Percentiles rank a stretch among this genome's conserved stretches.
These are phyloP conservation scores for Xestia rhomboidea DNA, from an alignment of 2,888 invertebrate genomes.

Conservation along the genomic window DNA sequence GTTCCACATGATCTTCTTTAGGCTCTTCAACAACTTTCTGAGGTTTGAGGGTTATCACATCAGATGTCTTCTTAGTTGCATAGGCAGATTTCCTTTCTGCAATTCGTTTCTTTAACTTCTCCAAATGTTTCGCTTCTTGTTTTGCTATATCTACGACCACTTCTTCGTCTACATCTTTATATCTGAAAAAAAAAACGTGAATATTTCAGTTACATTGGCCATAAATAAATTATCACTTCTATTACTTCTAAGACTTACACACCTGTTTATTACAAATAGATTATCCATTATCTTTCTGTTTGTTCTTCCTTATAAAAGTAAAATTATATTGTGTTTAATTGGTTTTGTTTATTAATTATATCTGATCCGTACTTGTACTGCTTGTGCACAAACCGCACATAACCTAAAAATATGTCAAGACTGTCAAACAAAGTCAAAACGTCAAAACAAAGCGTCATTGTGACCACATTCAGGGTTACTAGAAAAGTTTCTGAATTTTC, in stretches of 20 bases:
- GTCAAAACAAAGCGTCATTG: constrained; percentile 24
- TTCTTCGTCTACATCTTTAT: constrained; percentile 84
- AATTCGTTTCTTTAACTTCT: constrained; percentile 91
- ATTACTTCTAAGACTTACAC: constrained; percentile 50
- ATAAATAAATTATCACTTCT: background rate
- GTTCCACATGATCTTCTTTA: constrained; percentile 67
- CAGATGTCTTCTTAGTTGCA: constrained; percentile 72
- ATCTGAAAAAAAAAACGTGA: constrained; percentile 75
- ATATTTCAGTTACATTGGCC: background rate
- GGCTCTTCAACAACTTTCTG: constrained; percentile 53
- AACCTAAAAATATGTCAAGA: constrained; percentile 13
- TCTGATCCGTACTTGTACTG: background rate
- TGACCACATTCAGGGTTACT: background rate
- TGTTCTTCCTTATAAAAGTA: background rate
- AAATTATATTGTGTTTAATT: background rate
- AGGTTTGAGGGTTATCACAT: constrained; percentile 71
- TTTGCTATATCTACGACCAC: constrained; percentile 73
- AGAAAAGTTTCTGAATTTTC: background rate
- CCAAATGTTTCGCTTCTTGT: constrained; percentile 90
- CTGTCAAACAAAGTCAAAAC: constrained; percentile 1
- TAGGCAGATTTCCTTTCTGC: constrained; percentile 88
- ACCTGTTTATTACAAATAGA: constrained; percentile 94
- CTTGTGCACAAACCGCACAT: background rate
- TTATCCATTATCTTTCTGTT: constrained; percentile 87
- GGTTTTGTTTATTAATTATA: background rate